phyloP scores from a whole-genome alignment of 2,797 vertebrate genomes.

The Tokudaia muenninki region DNA sequence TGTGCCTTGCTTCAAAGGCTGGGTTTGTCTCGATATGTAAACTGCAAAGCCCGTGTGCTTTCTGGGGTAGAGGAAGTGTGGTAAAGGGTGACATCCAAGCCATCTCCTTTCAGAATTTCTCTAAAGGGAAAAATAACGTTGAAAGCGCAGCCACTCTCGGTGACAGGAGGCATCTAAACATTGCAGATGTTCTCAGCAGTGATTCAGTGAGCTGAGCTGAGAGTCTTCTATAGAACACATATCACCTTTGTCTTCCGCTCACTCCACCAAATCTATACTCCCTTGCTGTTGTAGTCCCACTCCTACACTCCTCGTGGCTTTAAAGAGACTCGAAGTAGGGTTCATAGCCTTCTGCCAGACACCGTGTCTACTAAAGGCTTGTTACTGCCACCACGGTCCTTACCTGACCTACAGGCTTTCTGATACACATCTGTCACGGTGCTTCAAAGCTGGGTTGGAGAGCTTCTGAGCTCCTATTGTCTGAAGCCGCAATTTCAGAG shows the following conservation, averaged over 20 bases:
- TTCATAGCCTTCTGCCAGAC: slow-evolving; percentile 55
- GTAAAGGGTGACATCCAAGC: slow-evolving; percentile 64
- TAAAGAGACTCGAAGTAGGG: neutral
- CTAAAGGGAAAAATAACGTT: slow-evolving; percentile 56
- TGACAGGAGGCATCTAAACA: slow-evolving; percentile 55
- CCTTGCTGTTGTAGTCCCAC: neutral
- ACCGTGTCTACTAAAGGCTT: slow-evolving; percentile 27
- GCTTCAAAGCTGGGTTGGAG: slow-evolving; percentile 61
- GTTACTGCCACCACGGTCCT: neutral
- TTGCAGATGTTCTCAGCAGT: neutral
- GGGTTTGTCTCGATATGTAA: slow-evolving; percentile 70
- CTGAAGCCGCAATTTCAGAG: slow-evolving; percentile 40
- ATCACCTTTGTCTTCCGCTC: neutral
- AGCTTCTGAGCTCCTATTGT: neutral
- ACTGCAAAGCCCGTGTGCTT: slow-evolving; percentile 68
- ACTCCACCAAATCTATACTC: neutral
- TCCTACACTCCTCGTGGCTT: neutral
- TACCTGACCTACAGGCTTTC: slow-evolving; percentile 17
- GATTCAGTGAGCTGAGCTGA: neutral
- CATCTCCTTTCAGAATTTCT: slow-evolving; percentile 29
- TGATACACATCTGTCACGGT: neutral
- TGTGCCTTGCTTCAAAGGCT: slow-evolving; percentile 53
- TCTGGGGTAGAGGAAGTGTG: slow-evolving; percentile 65
- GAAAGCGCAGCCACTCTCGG: slow-evolving; percentile 16
- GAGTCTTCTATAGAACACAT: neutral